These are phyloP conservation scores for Nannoperca australis DNA, from an alignment of 2,797 vertebrate species.

Conservation along the genomic window DNA sequence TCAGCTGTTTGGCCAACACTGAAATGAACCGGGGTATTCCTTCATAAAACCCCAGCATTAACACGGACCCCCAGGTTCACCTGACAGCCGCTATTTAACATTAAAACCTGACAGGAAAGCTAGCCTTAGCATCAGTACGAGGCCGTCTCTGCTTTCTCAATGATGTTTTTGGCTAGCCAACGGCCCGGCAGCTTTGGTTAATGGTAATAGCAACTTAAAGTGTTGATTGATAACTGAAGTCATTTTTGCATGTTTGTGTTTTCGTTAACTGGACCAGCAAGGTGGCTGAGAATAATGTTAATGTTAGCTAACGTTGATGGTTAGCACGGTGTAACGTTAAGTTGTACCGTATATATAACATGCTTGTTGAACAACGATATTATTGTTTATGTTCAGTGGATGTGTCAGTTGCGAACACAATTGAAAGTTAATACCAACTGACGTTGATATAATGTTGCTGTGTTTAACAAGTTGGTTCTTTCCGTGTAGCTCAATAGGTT, in stretches of 20 bases:
- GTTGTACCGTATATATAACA: conserved; percentile 32
- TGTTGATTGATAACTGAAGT: neutral
- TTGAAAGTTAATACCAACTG: neutral
- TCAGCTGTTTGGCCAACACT: neutral
- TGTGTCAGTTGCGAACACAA: too few relatives aligned
- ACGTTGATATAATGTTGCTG: neutral
- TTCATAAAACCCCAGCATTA: fast-evolving
- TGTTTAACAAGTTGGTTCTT: neutral
- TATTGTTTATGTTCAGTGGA: neutral
- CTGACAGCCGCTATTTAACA: neutral
- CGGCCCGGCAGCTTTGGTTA: neutral
- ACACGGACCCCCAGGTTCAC: fast-evolving
- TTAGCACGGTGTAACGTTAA: conserved; percentile 9
- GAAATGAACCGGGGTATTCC: neutral
- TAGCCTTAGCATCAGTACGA: conserved; percentile 62
- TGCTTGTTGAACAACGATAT: conserved; percentile 8
- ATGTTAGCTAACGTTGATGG: conserved; percentile 9
- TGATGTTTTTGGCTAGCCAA: conserved; percentile 6
- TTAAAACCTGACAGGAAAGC: conserved; percentile 48
- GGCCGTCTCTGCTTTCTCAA: conserved; percentile 50
- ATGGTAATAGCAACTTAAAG: too few relatives aligned
- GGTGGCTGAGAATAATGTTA: neutral
- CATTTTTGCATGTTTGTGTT: neutral
- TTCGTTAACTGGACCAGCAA: neutral
- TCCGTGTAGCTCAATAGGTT: neutral